A percentile compares a stretch with the other conserved stretches of the same genome.
phyloP scores from a whole-genome alignment of 2,797 vertebrate species.

The Thripadectes ignobilis region DNA sequence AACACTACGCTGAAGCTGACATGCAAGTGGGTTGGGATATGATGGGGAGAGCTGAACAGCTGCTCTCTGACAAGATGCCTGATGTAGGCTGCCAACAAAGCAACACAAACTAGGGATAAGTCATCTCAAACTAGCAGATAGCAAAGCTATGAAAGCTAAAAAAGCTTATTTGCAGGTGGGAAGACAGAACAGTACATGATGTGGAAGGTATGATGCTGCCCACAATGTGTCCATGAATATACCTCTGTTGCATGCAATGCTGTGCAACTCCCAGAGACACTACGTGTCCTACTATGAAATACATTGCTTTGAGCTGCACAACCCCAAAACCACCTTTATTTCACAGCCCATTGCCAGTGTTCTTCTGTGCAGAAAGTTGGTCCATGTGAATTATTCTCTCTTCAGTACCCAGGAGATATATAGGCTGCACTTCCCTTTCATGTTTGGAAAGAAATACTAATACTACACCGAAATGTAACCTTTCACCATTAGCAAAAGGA shows the following conservation, averaged over 20 bases:
- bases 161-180: slow-evolving; percentile 5
- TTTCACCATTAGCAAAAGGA: slow-evolving; percentile 29
- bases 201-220: not conserved
- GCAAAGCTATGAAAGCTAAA: not conserved
- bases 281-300: not conserved
- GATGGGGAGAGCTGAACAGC: slow-evolving; percentile 22
- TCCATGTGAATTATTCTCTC: not conserved
- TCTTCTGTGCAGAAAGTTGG: slow-evolving; percentile 29
- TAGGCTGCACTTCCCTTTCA: not conserved
- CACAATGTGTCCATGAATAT: not conserved
- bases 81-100: slow-evolving; percentile 38
- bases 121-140: slow-evolving; percentile 21
- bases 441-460: slow-evolving; percentile 37
- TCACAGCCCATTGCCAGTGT: not conserved
- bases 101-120: slow-evolving; percentile 15
- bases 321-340: slow-evolving; percentile 8
- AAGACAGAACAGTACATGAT: not conserved
- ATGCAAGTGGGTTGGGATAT: not conserved
- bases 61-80: slow-evolving; percentile 38
- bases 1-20: not conserved
- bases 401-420: slow-evolving; percentile 21
- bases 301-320: not conserved
- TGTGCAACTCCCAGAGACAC: not conserved
- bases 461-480: not conserved
- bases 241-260: not conserved